Conservation (phyloP, 1,140 invertebrate genomes). For the Ectropis grisescens region DNA sequence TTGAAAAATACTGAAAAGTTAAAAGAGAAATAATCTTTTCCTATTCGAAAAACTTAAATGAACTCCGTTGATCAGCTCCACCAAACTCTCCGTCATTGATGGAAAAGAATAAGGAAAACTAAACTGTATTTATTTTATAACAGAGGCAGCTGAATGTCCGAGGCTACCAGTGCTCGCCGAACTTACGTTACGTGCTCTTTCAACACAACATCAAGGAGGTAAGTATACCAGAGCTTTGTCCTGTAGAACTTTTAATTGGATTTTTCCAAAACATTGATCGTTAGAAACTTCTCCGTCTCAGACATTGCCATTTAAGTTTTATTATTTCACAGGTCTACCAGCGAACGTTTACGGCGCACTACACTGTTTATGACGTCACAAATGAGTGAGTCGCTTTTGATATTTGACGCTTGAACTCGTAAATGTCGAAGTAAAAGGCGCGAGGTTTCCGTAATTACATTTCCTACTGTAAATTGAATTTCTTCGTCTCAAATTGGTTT, state of each 20-base stretch:
- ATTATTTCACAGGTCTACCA: conserved; percentile 79
- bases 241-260: conserved; percentile 23
- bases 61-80: too few species aligned
- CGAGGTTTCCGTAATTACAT: conserved; percentile 14
- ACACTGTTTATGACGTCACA: conserved; percentile 88
- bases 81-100: too few species aligned
- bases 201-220: conserved; percentile 89
- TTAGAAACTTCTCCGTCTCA: conserved; percentile 12
- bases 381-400: conserved; percentile 80
- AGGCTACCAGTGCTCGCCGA: conserved; percentile 84
- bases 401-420: conserved; percentile 11
- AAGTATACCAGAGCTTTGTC: conserved; percentile 55
- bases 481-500: conserved; percentile 20
- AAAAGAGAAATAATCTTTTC: too few species aligned
- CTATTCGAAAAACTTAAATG: too few species aligned
- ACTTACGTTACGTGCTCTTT: conserved; percentile 86
- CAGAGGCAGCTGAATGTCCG: conserved; percentile 88
- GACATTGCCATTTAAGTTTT: conserved; percentile 17
- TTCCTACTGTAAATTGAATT: conserved; percentile 24
- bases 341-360: conserved; percentile 84
- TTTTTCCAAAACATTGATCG: conserved; percentile 14
- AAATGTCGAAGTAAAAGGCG: conserved; percentile 9
- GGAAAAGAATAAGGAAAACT: too few species aligned
- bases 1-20: too few species aligned
- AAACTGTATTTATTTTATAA: conserved; percentile 29